phyloP scores from a whole-genome alignment of 1,140 invertebrate genomes.

The Teleopsis dalmanni region DNA sequence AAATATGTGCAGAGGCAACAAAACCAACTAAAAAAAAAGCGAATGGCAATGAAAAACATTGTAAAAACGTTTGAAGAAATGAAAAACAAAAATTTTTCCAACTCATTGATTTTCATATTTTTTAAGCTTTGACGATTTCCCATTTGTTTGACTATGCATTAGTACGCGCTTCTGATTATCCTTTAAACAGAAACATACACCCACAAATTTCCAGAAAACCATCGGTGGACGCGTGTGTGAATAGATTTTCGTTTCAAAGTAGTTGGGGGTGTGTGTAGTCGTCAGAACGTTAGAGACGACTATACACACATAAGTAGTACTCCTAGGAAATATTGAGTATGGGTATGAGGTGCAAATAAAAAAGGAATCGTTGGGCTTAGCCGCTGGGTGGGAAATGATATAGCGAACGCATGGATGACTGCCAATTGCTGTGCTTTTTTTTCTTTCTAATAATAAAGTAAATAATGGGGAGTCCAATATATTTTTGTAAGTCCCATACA shows the following conservation, averaged over 20 bases:
- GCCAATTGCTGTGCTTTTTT: no score
- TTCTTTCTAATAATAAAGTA: no score
- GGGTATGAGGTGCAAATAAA: neutral
- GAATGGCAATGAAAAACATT: constrained; percentile 1
- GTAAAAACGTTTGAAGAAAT: neutral
- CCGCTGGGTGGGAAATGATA: no score
- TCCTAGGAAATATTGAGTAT: neutral
- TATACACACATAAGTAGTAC: neutral
- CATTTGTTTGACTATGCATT: neutral
- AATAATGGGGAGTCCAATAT: no score
- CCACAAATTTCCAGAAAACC: no score
- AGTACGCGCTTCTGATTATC: no score
- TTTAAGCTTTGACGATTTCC: constrained; percentile 11
- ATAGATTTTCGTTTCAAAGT: no score
- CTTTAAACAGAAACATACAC: no score
- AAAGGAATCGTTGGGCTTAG: no score
- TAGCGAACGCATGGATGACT: constrained; percentile 42
- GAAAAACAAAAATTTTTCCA: constrained; percentile 24
- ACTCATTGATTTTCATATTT: constrained; percentile 39
- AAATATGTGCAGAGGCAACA: constrained; percentile 2
- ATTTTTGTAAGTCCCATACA: no score
- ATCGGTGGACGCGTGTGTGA: no score
- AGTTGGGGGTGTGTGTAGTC: no score
- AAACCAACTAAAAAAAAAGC: neutral
- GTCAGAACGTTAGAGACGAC: neutral